phyloP scores from a whole-genome alignment of 2,113 vertebrate species.

The Camelus dromedarius region DNA sequence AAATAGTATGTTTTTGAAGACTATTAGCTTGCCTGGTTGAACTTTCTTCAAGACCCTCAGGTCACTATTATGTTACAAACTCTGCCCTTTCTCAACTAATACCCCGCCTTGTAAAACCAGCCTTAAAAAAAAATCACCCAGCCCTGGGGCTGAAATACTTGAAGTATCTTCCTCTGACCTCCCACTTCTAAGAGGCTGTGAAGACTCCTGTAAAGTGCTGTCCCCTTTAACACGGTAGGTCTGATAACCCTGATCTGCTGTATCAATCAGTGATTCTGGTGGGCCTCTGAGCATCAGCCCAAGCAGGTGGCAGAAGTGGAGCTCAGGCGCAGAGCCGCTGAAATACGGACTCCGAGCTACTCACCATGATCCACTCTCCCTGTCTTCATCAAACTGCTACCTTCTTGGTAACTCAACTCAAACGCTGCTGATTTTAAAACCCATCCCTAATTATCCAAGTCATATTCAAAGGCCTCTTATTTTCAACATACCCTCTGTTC shows the following conservation, averaged over 20 bases:
- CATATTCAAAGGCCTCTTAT: background rate
- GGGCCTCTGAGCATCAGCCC: background rate
- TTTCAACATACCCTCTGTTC: background rate
- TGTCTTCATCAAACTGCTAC: background rate
- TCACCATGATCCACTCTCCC: background rate
- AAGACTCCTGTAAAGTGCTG: background rate
- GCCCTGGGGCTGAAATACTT: background rate
- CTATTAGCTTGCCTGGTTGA: background rate
- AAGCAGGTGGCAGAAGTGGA: background rate
- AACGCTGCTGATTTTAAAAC: background rate
- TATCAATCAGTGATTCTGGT: fast-evolving
- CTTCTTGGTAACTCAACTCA: background rate
- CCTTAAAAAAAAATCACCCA: background rate
- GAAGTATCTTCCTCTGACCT: background rate
- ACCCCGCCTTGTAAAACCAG: background rate
- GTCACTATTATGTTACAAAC: background rate
- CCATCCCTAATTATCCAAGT: background rate
- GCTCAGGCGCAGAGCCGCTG: background rate
- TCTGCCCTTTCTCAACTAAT: background rate
- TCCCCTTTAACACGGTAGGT: background rate
- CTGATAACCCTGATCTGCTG: background rate
- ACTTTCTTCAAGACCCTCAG: background rate
- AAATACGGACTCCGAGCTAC: background rate
- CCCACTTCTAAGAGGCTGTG: background rate
- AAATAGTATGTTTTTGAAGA: background rate